Percentiles rank a stretch among this genome's conserved stretches.
Evolutionary conservation across 2,797 vertebrate species (phyloP).

Genomic region (Tenualosa ilisha): DNA sequence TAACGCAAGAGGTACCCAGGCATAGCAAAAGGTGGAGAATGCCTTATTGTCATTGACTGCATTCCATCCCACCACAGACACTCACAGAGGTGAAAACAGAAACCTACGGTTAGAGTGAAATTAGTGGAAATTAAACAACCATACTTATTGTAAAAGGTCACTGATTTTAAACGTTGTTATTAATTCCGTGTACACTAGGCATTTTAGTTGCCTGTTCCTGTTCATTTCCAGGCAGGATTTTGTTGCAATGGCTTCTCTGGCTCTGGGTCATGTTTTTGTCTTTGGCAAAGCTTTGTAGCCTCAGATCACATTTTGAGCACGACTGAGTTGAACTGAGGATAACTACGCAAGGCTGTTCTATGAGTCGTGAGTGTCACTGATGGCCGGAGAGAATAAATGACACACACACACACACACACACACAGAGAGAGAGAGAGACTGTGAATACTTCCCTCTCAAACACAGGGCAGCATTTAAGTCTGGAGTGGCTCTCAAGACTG

Average conservation of each 20-base stretch:
- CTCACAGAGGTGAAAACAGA: no score
- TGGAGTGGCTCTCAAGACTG: not conserved
- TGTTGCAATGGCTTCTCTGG: not conserved
- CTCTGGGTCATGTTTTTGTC: not conserved
- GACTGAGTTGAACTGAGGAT: slow-evolving; percentile 3
- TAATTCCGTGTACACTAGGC: not conserved
- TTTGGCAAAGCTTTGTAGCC: not conserved
- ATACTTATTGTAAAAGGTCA: no score
- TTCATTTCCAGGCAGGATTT: not conserved
- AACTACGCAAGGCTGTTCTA: not conserved
- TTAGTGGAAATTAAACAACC: no score
- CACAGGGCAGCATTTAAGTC: not conserved
- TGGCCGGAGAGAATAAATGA: not conserved
- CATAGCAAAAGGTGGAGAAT: not conserved
- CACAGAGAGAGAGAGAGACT: not conserved
- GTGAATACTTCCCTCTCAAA: not conserved
- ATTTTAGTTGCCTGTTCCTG: not conserved
- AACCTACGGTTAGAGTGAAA: no score
- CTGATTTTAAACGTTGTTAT: no score
- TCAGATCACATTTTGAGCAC: not conserved
- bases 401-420: not conserved
- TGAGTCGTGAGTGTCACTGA: not conserved
- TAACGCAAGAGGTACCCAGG: not conserved
- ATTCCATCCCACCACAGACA: no score
- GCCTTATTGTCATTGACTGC: no score